Percentiles rank a stretch among this genome's conserved stretches.
Conservation (phyloP, 35 echinoderm and acorn worm species). For the Acanthaster planci region DNA sequence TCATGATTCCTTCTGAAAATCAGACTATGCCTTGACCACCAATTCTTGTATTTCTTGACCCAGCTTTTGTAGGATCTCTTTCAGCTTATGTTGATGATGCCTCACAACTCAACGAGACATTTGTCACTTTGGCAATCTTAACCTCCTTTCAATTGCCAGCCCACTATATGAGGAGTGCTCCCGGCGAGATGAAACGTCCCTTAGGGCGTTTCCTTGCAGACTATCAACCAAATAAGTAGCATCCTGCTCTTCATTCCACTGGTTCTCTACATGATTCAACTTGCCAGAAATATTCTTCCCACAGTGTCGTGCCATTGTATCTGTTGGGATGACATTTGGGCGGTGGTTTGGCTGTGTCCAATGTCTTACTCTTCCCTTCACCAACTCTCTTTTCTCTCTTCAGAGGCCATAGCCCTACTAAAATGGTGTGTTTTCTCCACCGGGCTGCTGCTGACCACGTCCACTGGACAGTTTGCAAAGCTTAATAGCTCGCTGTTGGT, state of each 20-base stretch:
- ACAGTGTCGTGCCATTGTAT: neutral
- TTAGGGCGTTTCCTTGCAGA: too few relatives aligned
- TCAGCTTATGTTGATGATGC: neutral
- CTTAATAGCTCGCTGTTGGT: too few relatives aligned
- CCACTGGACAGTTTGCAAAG: neutral
- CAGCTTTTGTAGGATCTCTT: constrained; percentile 25
- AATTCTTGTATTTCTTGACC: constrained; percentile 7
- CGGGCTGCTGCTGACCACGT: neutral
- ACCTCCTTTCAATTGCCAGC: constrained; percentile 8
- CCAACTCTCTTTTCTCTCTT: neutral
- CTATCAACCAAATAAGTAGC: constrained; percentile 6
- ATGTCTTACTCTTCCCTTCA: neutral
- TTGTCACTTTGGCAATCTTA: constrained; percentile 10
- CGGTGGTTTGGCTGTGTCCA: neutral
- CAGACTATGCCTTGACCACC: constrained; percentile 29
- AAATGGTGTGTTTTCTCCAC: neutral
- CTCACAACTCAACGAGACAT: neutral
- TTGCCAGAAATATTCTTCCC: constrained; percentile 18
- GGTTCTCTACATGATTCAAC: constrained; percentile 15
- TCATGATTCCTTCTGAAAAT: neutral
- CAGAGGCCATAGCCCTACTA: neutral
- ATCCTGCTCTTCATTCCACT: constrained; percentile 12
- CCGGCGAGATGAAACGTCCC: too few relatives aligned
- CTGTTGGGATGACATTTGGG: constrained; percentile 17
- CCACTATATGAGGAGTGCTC: neutral